Conservation (phyloP, 2,797 vertebrate genomes). For the Parambassis ranga region DNA sequence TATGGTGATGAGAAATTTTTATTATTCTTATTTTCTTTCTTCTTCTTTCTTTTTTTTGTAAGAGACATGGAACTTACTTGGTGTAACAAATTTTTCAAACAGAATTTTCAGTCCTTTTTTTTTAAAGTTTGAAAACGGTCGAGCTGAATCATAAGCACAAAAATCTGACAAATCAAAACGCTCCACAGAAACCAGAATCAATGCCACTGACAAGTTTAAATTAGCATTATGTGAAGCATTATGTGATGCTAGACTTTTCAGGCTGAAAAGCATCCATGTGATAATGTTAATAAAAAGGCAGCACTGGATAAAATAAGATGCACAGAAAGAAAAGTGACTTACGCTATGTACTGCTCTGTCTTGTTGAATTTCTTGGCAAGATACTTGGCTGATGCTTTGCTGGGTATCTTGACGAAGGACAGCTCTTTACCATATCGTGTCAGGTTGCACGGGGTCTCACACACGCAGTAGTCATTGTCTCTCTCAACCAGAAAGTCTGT, state of each 20-base stretch:
- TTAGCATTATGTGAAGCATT: background rate
- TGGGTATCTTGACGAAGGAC: slow-evolving; percentile 97
- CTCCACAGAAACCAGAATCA: no score
- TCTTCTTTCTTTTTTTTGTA: no score
- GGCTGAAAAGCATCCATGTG: background rate
- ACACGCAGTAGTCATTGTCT: slow-evolving; percentile 94
- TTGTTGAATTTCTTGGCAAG: slow-evolving; percentile 98
- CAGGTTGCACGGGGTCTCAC: slow-evolving; percentile 93
- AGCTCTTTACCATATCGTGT: slow-evolving; percentile 94
- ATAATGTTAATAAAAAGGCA: background rate
- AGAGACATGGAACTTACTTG: no score
- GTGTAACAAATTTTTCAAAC: no score
- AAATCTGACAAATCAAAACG: no score
- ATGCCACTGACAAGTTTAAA: background rate
- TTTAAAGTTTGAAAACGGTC: no score
- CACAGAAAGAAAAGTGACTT: slow-evolving; percentile 34
- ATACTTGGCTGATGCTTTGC: slow-evolving; percentile 96
- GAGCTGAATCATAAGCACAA: no score
- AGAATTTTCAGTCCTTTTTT: no score
- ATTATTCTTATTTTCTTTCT: no score
- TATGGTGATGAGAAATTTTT: no score
- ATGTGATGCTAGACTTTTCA: background rate
- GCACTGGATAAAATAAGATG: background rate
- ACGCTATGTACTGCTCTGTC: slow-evolving; percentile 96
- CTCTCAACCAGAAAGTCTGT: slow-evolving; percentile 95